Evolutionary conservation across 2,888 invertebrate species (phyloP).

Genomic region (Lepetodrilus schrolli): DNA sequence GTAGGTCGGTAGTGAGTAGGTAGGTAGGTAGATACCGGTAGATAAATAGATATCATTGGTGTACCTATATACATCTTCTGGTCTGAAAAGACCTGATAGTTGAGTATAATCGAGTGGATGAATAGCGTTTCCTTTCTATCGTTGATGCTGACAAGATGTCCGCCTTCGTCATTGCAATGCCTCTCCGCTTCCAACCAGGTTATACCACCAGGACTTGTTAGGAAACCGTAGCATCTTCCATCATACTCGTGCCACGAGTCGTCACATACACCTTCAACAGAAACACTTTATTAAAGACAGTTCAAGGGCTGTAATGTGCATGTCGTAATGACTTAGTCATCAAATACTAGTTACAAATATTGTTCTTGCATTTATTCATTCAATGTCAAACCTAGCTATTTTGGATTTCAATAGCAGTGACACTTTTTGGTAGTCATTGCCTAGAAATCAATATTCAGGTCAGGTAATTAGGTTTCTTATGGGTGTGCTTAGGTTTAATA

Average conservation of each 20-base stretch:
- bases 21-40: background rate
- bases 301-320: background rate
- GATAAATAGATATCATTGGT: background rate
- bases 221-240: background rate
- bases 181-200: constrained; percentile 3
- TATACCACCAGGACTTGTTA: background rate
- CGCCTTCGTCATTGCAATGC: background rate
- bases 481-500: no score
- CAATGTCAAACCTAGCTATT: no score
- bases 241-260: background rate
- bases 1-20: background rate
- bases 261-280: background rate
- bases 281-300: background rate
- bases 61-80: constrained; percentile 18
- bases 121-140: background rate
- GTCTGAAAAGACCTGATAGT: background rate
- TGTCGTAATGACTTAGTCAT: no score
- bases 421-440: no score
- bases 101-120: constrained; percentile 16
- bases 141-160: constrained; percentile 27
- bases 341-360: background rate
- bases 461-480: no score
- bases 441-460: no score
- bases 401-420: no score
- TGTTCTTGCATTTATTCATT: background rate